Conservation (phyloP, 2,113 vertebrate species). For the Tachycineta bicolor region DNA sequence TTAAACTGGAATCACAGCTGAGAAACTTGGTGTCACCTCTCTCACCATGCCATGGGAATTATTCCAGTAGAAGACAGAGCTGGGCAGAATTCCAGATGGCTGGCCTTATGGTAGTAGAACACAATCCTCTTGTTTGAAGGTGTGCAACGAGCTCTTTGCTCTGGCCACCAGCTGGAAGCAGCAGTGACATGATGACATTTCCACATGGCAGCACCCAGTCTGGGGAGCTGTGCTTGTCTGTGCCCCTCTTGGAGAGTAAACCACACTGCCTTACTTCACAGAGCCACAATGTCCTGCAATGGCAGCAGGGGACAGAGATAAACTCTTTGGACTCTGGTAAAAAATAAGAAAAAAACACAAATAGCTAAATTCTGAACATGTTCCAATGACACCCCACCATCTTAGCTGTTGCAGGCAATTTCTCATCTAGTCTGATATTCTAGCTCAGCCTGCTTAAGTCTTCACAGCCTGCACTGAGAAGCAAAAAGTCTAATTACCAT, state of each 20-base stretch:
- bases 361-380: background rate
- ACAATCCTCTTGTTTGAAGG: background rate
- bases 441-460: background rate
- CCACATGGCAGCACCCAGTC: accelerated
- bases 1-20: background rate
- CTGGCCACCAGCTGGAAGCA: background rate
- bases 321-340: background rate
- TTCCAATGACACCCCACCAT: background rate
- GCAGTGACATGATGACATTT: background rate
- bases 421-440: background rate
- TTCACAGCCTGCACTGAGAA: conserved; percentile 52
- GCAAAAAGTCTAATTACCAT: conserved; percentile 51
- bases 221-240: accelerated
- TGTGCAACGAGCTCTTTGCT: background rate
- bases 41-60: background rate
- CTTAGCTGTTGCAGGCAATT: background rate
- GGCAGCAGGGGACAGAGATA: accelerated
- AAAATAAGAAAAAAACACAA: background rate
- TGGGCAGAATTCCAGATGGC: background rate
- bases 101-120: background rate
- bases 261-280: accelerated
- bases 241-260: background rate
- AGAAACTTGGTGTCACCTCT: background rate
- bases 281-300: background rate
- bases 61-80: background rate